Evolutionary conservation across 2,797 vertebrate genomes (phyloP).

Genomic region (Limnodromus scolopaceus): DNA sequence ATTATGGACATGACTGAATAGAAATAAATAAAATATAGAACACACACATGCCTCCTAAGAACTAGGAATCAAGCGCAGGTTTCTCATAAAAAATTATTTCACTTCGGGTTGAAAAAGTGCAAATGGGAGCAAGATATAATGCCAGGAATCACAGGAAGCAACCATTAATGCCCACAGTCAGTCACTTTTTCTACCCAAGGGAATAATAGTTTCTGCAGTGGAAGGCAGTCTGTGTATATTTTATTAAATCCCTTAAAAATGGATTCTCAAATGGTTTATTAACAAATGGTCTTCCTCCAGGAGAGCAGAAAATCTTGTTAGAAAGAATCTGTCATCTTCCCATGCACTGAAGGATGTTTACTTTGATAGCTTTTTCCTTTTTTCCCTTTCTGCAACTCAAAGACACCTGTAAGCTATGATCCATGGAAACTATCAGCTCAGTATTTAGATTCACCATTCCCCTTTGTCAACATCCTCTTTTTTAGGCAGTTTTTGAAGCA

Average conservation of each 20-base stretch:
- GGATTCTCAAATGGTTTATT: slow-evolving; percentile 66
- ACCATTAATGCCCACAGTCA: slow-evolving; percentile 59
- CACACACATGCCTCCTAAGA: background rate
- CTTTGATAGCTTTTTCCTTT: background rate
- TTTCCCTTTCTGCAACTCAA: background rate
- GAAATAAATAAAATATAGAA: slow-evolving; percentile 73
- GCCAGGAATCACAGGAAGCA: slow-evolving; percentile 57
- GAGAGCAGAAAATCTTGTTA: slow-evolving; percentile 67
- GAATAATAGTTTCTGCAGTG: slow-evolving; percentile 65
- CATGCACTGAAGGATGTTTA: slow-evolving; percentile 34
- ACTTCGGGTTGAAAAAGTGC: slow-evolving; percentile 55
- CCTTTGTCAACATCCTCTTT: background rate
- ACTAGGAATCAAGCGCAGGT: slow-evolving; percentile 16
- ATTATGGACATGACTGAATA: slow-evolving; percentile 17
- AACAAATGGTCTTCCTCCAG: slow-evolving; percentile 63
- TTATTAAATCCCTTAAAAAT: slow-evolving; percentile 74
- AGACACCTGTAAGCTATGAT: slow-evolving; percentile 20
- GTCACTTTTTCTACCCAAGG: slow-evolving; percentile 51
- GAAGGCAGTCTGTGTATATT: slow-evolving; percentile 60
- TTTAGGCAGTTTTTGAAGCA: background rate
- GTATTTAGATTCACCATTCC: background rate
- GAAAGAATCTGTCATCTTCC: slow-evolving; percentile 45
- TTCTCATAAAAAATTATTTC: slow-evolving; percentile 60
- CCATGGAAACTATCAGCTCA: background rate
- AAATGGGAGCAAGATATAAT: slow-evolving; percentile 51